A percentile compares a stretch with the other conserved stretches of the same genome.
Conservation (phyloP, 23 tunicate species). For the Diplosoma virens region DNA sequence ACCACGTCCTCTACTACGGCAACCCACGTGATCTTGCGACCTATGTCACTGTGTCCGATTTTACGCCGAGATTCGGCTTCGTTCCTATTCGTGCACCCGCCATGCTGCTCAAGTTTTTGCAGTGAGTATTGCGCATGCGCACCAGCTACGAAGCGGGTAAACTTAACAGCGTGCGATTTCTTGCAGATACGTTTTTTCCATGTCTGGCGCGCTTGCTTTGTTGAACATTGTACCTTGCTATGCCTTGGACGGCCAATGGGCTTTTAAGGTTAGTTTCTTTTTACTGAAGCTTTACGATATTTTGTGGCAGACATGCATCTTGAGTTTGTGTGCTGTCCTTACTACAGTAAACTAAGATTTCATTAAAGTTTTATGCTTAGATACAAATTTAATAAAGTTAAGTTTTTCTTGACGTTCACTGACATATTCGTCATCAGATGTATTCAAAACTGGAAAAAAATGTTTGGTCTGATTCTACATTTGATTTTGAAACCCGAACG, state of each 20-base stretch:
- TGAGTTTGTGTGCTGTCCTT: not conserved
- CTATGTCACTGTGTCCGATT: slow-evolving; percentile 59
- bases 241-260: slow-evolving; percentile 87
- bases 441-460: too few relatives aligned
- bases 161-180: not conserved
- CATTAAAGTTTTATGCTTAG: too few relatives aligned
- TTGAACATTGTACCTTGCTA: slow-evolving; percentile 87
- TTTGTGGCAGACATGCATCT: too few relatives aligned
- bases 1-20: slow-evolving; percentile 67
- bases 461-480: too few relatives aligned
- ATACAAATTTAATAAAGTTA: too few relatives aligned
- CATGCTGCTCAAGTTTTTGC: slow-evolving; percentile 60
- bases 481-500: too few relatives aligned
- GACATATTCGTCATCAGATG: too few relatives aligned
- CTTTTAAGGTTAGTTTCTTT: slow-evolving; percentile 80
- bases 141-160: not conserved
- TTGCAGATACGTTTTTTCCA: slow-evolving; percentile 74
- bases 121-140: slow-evolving; percentile 62
- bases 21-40: slow-evolving; percentile 54
- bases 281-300: not conserved
- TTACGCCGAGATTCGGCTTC: slow-evolving; percentile 37
- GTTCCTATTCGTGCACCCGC: slow-evolving; percentile 52
- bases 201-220: slow-evolving; percentile 85
- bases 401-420: too few relatives aligned
- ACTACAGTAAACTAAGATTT: too few relatives aligned